Base-by-base conservation (phyloP, 92 coral and sea anemone species). In the Diadumene lineata region DNA sequence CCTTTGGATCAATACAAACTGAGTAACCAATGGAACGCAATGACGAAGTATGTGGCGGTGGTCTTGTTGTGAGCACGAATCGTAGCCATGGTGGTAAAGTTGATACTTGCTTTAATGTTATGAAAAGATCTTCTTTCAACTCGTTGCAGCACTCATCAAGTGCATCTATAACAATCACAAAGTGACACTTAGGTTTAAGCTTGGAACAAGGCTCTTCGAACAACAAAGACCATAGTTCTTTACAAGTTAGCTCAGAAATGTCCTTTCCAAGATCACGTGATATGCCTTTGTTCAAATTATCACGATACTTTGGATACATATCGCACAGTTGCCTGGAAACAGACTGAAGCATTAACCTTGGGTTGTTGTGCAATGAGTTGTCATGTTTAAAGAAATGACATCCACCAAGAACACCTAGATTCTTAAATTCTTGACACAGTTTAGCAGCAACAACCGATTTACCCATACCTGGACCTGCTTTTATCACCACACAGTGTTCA, bases 301-400 rank as follows among this genome's bases (percentile, higher is more conserved):
- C 60, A 64, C 66, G 51, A 64, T 61, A 84, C 23, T 56, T 68
- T 43, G 88, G 85, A 38, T 78, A 4, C 10, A 51, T 68, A 25
- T 78, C 38, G 24, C 75, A 79, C 26, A 84, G 7, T 17, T 79
- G 84, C 65, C 72, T 27, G 6, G 88, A 55, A 78, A 25, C 60
- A n/a, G n/a, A n/a, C n/a, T n/a, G n/a, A n/a, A n/a, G n/a, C n/a
- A n/a, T n/a, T n/a, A n/a, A n/a, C n/a, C 65, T 60, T 19, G 89
- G 85, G 60, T 79, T 69, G 29, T 70, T 60, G 11, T 68, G 50
- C 13, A 61, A 33, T 0, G 38, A 30, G 28, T 79, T 51, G 23
- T 66, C 67, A 48, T 62, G 66, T 34, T 84, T 24, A n/a, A n/a
- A n/a, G n/a, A n/a, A n/a, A n/a, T n/a, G n/a, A n/a, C n/a, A n/a